These are phyloP conservation scores for Sebastes goodei DNA, from an alignment of 2,797 vertebrate species.

Conservation along the genomic window DNA sequence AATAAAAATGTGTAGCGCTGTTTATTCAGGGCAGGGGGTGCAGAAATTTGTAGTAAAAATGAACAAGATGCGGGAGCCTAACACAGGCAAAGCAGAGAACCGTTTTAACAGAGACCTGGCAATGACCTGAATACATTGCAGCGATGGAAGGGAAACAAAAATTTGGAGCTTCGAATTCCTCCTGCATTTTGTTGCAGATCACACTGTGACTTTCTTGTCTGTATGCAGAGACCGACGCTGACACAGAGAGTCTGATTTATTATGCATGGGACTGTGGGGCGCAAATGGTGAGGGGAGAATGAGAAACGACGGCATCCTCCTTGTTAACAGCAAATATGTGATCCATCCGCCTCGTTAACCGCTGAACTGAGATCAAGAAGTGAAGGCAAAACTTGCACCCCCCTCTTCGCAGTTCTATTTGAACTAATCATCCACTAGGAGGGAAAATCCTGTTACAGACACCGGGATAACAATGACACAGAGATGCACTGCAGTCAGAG, in stretches of 20 bases:
- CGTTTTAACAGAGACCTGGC: constrained; percentile 52
- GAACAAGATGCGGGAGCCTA: constrained; percentile 54
- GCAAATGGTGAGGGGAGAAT: constrained; percentile 49
- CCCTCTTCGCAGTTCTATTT: constrained; percentile 32
- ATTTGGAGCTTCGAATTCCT: constrained; percentile 32
- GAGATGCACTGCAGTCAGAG: constrained; percentile 40
- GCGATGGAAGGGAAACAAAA: constrained; percentile 34
- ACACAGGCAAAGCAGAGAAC: constrained; percentile 34
- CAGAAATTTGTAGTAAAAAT: constrained; percentile 53
- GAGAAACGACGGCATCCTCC: constrained; percentile 57
- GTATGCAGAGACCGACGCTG: constrained; percentile 43
- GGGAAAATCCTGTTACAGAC: constrained; percentile 44
- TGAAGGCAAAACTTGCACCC: constrained; percentile 29
- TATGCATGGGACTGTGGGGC: constrained; percentile 64
- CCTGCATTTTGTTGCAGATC: constrained; percentile 51
- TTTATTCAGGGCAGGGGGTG: constrained; percentile 64
- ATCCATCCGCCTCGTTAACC: constrained; percentile 62
- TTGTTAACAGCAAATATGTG: constrained; percentile 69
- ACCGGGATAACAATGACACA: constrained; percentile 34
- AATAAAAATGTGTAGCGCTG: constrained; percentile 50
- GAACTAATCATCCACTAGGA: constrained; percentile 54
- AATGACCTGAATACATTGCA: constrained; percentile 68
- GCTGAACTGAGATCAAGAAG: constrained; percentile 59
- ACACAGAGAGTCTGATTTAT: constrained; percentile 65
- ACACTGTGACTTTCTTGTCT: constrained; percentile 44